These are phyloP conservation scores for Hirtodrosophila cameraria DNA, from an alignment of 2,888 invertebrate species.

Conservation along the genomic window DNA sequence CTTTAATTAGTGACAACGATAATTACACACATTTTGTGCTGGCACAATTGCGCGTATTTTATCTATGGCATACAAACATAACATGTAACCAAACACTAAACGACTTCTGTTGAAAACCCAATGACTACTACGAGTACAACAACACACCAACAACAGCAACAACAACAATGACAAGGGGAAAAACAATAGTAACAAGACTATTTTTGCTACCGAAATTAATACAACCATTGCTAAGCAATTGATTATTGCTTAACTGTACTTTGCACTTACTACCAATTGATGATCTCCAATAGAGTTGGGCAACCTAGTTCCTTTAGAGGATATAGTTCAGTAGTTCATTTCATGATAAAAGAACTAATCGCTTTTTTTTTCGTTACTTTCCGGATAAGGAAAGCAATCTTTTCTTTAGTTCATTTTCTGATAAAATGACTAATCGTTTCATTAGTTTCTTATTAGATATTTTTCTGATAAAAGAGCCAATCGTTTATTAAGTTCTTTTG, in stretches of 20 bases:
- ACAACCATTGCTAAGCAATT: slow-evolving; percentile 68
- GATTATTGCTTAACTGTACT: slow-evolving; percentile 75
- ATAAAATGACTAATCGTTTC: no score
- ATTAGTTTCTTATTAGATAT: no score
- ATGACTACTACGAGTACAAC: slow-evolving; percentile 46
- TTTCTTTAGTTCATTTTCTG: no score
- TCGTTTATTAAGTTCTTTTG: no score
- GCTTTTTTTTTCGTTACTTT: no score
- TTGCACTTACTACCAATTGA: slow-evolving; percentile 52
- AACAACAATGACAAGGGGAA: slow-evolving; percentile 51
- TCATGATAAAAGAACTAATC: no score
- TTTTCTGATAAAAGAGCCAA: no score
- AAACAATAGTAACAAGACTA: slow-evolving; percentile 36
- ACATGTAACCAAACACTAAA: slow-evolving; percentile 65
- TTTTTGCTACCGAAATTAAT: slow-evolving; percentile 57
- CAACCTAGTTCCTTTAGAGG: no score
- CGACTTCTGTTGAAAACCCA: slow-evolving; percentile 73
- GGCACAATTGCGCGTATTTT: slow-evolving; percentile 65
- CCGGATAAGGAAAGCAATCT: no score
- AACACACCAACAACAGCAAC: slow-evolving; percentile 24
- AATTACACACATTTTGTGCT: slow-evolving; percentile 77
- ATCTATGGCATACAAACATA: slow-evolving; percentile 65
- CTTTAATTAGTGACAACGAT: slow-evolving; percentile 81
- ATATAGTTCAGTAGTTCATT: no score
- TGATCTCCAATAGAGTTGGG: no score